A percentile compares a stretch with the other conserved stretches of the same genome.
Evolutionary conservation across 1,140 invertebrate species (phyloP).

Genomic region (Drosophila lacertosa): DNA sequence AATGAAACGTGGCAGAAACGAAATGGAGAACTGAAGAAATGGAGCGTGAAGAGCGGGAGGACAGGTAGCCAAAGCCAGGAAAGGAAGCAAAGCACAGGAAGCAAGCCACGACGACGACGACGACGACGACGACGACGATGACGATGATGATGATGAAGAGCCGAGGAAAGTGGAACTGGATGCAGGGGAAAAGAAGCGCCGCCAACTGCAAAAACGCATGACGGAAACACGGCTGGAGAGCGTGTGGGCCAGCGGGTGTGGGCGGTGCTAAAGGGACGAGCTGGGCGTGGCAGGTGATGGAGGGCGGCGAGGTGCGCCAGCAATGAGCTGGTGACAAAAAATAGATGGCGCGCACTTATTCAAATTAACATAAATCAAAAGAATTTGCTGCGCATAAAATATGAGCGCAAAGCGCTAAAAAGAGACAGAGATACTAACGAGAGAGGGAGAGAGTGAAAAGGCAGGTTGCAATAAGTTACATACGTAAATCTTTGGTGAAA

Average conservation of each 20-base stretch:
- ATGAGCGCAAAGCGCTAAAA: constrained; percentile 18
- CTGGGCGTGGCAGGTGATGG: not conserved
- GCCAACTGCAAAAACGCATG: constrained; percentile 44
- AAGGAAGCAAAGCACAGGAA: constrained; percentile 21
- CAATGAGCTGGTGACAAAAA: constrained; percentile 56
- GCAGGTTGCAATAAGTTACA: not conserved
- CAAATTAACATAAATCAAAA: constrained; percentile 75
- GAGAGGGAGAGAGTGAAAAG: not conserved
- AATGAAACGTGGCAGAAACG: constrained; percentile 31
- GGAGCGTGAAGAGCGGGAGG: constrained; percentile 18
- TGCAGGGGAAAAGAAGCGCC: constrained; percentile 18
- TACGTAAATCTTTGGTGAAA: not conserved
- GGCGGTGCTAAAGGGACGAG: not conserved
- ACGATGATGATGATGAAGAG: constrained; percentile 53
- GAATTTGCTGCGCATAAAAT: constrained; percentile 62
- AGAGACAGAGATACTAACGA: not conserved
- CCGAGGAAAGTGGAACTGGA: constrained; percentile 34
- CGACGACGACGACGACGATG: too few species aligned
- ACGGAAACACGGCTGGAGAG: constrained; percentile 44
- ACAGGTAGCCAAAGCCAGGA: constrained; percentile 42
- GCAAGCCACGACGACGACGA: constrained; percentile 33
- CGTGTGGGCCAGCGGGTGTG: constrained; percentile 9
- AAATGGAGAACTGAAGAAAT: constrained; percentile 43
- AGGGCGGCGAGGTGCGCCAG: not conserved
- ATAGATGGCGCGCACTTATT: constrained; percentile 70